These are phyloP conservation scores for Austrolebias charrua DNA, from an alignment of 2,797 vertebrate species.

Conservation along the genomic window DNA sequence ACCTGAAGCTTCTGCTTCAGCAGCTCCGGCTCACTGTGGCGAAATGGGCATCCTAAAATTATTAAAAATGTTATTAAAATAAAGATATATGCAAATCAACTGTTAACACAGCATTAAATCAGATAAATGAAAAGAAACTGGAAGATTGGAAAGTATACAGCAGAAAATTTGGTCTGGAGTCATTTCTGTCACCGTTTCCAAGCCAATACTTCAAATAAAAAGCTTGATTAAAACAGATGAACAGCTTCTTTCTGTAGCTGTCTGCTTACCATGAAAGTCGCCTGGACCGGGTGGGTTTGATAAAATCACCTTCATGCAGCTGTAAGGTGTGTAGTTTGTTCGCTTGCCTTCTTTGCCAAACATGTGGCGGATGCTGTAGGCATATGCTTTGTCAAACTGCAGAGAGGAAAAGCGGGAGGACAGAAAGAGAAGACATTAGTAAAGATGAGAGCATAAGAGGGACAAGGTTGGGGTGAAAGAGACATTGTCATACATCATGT, in stretches of 20 bases:
- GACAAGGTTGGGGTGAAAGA: conserved; percentile 72
- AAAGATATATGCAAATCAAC: neutral
- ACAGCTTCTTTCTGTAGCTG: conserved; percentile 42
- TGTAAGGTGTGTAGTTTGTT: conserved; percentile 96
- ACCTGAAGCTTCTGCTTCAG: conserved; percentile 94
- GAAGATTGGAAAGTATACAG: conserved; percentile 13
- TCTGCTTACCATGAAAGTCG: conserved; percentile 93
- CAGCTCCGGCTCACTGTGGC: conserved; percentile 92
- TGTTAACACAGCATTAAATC: neutral
- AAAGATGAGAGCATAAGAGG: conserved; percentile 51
- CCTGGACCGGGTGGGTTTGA: conserved; percentile 94
- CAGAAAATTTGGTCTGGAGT: neutral
- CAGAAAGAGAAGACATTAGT: conserved; percentile 61
- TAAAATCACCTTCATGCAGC: conserved; percentile 99
- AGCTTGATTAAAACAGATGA: conserved; percentile 3
- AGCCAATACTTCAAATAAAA: conserved; percentile 2
- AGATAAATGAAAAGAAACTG: neutral
- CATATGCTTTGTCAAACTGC: conserved; percentile 97
- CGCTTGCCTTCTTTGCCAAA: conserved; percentile 97
- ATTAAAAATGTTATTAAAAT: neutral
- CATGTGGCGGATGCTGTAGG: conserved; percentile 94
- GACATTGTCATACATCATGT: conserved; percentile 70
- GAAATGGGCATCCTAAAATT: conserved; percentile 92
- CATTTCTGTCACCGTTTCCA: neutral
- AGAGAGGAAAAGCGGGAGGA: conserved; percentile 23